A percentile compares a stretch with the other conserved stretches of the same genome.
These are phyloP conservation scores for Lysiphlebus fabarum DNA, from an alignment of 1,140 invertebrate species.

Conservation along the genomic window DNA sequence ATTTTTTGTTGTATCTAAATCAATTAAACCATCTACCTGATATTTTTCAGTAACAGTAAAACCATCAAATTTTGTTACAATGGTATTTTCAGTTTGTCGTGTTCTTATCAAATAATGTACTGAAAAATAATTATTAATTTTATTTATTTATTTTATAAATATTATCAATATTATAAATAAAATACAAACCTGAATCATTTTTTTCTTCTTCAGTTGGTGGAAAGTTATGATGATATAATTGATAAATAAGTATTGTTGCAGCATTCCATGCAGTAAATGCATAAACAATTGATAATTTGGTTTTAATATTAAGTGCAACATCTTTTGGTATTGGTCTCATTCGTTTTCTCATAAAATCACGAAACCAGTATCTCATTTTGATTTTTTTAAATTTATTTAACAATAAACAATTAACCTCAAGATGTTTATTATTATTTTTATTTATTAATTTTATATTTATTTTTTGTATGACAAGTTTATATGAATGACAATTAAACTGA, in stretches of 20 bases:
- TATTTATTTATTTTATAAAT: background rate
- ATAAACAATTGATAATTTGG: slow-evolving; percentile 21
- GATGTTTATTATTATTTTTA: too few species aligned
- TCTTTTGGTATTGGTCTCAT: slow-evolving; percentile 18
- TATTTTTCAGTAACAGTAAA: slow-evolving; percentile 18
- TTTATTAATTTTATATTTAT: too few species aligned
- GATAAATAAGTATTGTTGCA: background rate
- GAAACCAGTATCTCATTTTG: slow-evolving; percentile 11
- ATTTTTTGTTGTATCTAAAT: slow-evolving; percentile 6
- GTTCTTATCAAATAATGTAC: slow-evolving; percentile 25
- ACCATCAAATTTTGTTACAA: slow-evolving; percentile 14
- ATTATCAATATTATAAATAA: background rate
- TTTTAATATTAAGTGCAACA: slow-evolving; percentile 10
- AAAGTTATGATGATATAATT: background rate
- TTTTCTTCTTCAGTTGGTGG: background rate
- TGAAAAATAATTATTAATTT: slow-evolving; percentile 10
- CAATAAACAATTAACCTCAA: background rate
- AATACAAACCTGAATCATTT: slow-evolving; percentile 13
- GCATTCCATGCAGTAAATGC: slow-evolving; percentile 25
- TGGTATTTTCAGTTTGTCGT: slow-evolving; percentile 17
- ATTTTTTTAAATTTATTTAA: background rate
- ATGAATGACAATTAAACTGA: too few species aligned
- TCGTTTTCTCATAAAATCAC: slow-evolving; percentile 9
- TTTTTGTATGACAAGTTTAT: too few species aligned
- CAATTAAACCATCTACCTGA: slow-evolving; percentile 15